Evolutionary conservation across 2,888 invertebrate genomes (phyloP), one percentile per base, ranked within the genome.

Genomic region (Agrochola litura): DNA sequence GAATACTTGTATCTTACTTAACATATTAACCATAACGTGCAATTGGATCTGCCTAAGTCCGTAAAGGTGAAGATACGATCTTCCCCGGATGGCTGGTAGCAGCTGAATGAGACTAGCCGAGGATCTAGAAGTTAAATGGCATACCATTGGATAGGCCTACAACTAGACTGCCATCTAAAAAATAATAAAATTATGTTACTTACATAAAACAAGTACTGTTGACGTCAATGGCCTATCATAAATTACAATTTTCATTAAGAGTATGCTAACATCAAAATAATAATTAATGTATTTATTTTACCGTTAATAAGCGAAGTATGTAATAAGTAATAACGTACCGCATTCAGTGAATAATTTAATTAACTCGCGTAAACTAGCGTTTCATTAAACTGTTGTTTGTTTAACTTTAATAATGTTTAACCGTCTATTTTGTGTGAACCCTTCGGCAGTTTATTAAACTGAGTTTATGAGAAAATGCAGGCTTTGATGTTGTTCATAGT

Each of bases 321-420:
- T 75, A 73, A 70, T 74, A 77, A 67, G 41, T 75, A 73, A 70
- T 74, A 77, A 67, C 66, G 64, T 68, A 77, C 77, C 84, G 75
- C 85, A 76, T 86, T 85, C 86, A 85, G 72, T 83, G 75, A 87
- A 78, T 83, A 79, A 86, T 85, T 86, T 71, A 83, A 85, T 81
- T 77, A 85, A 83, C 71, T 56, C 56, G 52, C 25, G 37, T 41
- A 67, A 76, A 85, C 76, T 74, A 71, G 74, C 76, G 69, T 73
- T 80, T 79, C 60, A 84, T 79, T 70, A 83, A 69, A 78, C 52
- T 65, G 61, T 41, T 76, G 74, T 78, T 79, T 77, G 56, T 76
- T 79, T 61, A 54, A 75, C 43, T 76, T 81, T 54, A 79, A 86
- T 82, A 76, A 73, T 77, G 66, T 83, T 72, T 54, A 79, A 37